Conservation (phyloP, 2,888 invertebrate species). For the Drosophila mimica region DNA sequence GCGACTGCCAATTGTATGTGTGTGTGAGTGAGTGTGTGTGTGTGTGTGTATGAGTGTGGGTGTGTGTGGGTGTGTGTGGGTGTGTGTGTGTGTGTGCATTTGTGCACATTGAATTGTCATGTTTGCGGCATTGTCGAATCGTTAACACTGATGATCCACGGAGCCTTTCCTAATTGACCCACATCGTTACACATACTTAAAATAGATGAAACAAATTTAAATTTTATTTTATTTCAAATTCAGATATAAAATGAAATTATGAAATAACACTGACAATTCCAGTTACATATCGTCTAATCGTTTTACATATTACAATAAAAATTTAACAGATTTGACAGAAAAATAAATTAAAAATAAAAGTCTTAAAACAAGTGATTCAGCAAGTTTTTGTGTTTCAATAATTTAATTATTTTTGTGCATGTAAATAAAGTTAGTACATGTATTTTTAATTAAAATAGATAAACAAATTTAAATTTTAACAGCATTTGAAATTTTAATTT, state of each 20-base stretch:
- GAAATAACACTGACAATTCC: background rate
- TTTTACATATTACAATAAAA: background rate
- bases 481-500: too few species aligned
- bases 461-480: too few species aligned
- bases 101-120: slow-evolving; percentile 26
- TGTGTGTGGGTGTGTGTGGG: slow-evolving; percentile 9
- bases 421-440: background rate
- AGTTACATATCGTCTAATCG: too few species aligned
- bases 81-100: slow-evolving; percentile 4
- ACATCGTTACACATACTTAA: slow-evolving; percentile 65
- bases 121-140: slow-evolving; percentile 43
- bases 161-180: slow-evolving; percentile 64
- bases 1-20: slow-evolving; percentile 23
- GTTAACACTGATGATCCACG: slow-evolving; percentile 33
- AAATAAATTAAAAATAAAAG: background rate
- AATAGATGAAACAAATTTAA: slow-evolving; percentile 7
- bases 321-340: background rate
- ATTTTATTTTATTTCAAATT: too few species aligned
- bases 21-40: background rate
- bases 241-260: background rate
- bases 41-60: slow-evolving; percentile 1
- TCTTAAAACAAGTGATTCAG: background rate
- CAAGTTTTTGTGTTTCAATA: background rate
- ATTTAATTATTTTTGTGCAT: background rate
- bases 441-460: background rate